Evolutionary conservation across 1,140 invertebrate species (phyloP), one percentile per base, ranked within the genome.

Genomic region (Drosophila pseudoobscura): DNA sequence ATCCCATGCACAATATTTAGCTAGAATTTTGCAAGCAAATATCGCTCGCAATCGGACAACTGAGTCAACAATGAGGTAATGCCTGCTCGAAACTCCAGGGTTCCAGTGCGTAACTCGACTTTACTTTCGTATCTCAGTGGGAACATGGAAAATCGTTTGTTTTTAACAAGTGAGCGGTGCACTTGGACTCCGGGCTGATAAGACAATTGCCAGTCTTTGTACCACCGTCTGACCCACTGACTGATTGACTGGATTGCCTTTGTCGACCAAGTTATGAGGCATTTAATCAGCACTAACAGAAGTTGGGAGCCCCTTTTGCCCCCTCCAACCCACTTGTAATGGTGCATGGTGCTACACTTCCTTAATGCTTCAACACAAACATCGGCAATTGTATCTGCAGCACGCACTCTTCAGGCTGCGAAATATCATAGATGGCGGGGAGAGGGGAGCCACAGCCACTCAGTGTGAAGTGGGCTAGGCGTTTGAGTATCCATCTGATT

Each of bases 1-100:
- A 73, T 51, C 46, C 35, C 11, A 11, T 17, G 15, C 43, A 55
- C 7, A 13, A 39, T 63, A 63, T 78, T 68, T 49, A 60, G 46
- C 46, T 22, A 58, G 46, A 75, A 65, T 75, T 66, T 80, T 13
- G 47, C 71, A 26, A 52, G 51, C 50, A 76, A 75, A 75, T 54
- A 75, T 55, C 58, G 39, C 31, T 75, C 62, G 56, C 46, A 61
- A 55, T 17, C 39, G 29, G 60, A 56, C 80, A 85, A 74, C 68
- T 85, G 82, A 75, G 65, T 87, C 69, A 80, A 85, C 75, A 85
- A 78, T 85, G 82, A 85, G 78, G 74, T 82, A 85, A 85, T 78
- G 44, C 58, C 47, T 71, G 50, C 47, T 57, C 53, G 22, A 8
- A 61, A 58, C 60, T 47, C 49, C 45, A 45, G 17, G 17, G 43